Evolutionary conservation across 2,888 invertebrate species (phyloP), one percentile per base, ranked within the genome.

Genomic region (Cheilosia vernalis): DNA sequence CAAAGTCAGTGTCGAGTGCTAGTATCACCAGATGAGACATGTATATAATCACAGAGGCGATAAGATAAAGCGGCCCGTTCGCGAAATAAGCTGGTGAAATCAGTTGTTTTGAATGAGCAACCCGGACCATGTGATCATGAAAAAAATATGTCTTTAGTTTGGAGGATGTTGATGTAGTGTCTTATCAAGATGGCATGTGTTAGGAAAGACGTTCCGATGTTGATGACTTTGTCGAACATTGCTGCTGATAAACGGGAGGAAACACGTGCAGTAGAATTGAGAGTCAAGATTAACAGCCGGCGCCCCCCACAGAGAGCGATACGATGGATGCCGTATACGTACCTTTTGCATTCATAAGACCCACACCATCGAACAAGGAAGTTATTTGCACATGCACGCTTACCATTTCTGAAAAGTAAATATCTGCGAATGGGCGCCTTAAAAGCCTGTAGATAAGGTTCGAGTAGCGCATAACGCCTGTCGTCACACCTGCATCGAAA

Each of bases 1-100:
- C 58, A 70, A 70, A 47, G 49, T 58, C 58, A 56, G 49, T 58
- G 47, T 19, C 67, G 19, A 21, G 49, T 49, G 21, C 2, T 21
- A 3, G 19, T 19, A 21, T 19, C 13, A 21, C 37, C 47, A 49
- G 64, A 64, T 37, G 53, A 55, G 33, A 30, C 66, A 53, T 66
- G 66, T 53, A 42, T 53, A 42, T 66, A 53, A 55, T 66, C 53
- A 17, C 15, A 37, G 40, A 40, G 6, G 24, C 13, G 66, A 53
- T 66, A 66, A 49, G 49, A 49, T 49, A 49, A 27, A 9, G 53
- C 15, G 53, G 4, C 24, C 15, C 27, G 7, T 53, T 27, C 19
- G 21, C 49, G 49, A 21, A 9, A 49, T 10, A 21, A 49, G 10
- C 21, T 47, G 37, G 37, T 47, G 10, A 19, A 21, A 13, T 13